Conservation (phyloP, 35 echinoderm and acorn worm species). For the Holothuria glaberrima region DNA sequence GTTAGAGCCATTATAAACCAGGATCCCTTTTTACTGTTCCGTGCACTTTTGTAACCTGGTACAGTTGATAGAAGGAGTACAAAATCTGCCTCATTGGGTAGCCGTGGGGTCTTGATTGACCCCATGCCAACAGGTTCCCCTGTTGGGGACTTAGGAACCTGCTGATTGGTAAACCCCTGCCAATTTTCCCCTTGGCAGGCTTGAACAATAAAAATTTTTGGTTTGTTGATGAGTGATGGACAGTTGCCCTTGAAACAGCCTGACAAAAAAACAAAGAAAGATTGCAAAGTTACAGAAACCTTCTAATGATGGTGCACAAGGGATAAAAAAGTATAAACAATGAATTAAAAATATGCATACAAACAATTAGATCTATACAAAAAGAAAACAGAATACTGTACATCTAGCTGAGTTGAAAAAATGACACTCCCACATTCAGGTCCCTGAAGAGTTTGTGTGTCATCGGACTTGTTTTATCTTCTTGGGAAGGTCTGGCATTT, state of each 20-base stretch:
- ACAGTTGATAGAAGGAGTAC: slow-evolving; percentile 23
- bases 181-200: slow-evolving; percentile 42
- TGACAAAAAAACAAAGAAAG: neutral
- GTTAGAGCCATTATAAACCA: slow-evolving; percentile 52
- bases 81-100: slow-evolving; percentile 41
- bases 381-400: too few relatives aligned
- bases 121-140: slow-evolving; percentile 1
- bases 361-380: too few relatives aligned
- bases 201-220: slow-evolving; percentile 51
- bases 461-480: too few relatives aligned
- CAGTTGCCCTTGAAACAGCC: slow-evolving; percentile 53
- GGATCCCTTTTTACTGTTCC: slow-evolving; percentile 12
- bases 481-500: too few relatives aligned
- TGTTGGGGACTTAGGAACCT: slow-evolving; percentile 1
- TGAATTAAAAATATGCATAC: too few relatives aligned
- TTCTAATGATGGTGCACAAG: too few relatives aligned
- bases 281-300: too few relatives aligned
- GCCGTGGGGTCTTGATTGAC: neutral
- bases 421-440: too few relatives aligned
- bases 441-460: too few relatives aligned
- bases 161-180: slow-evolving; percentile 11
- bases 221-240: slow-evolving; percentile 35
- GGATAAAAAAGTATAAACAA: too few relatives aligned
- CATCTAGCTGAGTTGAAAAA: too few relatives aligned
- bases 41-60: slow-evolving; percentile 19